Evolutionary conservation across 2,113 vertebrate species (phyloP).

Genomic region (Bettongia penicillata): DNA sequence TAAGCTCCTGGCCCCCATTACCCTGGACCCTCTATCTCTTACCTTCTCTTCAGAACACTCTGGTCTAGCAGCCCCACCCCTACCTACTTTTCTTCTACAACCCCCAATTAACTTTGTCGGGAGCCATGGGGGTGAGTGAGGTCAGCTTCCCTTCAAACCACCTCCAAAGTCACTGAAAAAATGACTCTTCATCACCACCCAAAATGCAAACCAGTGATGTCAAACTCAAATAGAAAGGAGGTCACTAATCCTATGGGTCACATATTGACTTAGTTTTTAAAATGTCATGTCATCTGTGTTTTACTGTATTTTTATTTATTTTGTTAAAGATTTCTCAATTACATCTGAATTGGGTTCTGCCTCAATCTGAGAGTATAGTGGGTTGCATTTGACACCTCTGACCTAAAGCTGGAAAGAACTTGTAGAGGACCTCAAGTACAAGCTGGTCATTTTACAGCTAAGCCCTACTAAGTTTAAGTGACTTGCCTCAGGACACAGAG

Average conservation of each 20-base stretch:
- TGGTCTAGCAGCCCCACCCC: not conserved
- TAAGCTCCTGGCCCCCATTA: not conserved
- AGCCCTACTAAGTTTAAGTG: not conserved
- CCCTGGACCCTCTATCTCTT: slow-evolving; percentile 16
- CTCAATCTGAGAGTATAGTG: not conserved
- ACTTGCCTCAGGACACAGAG: not conserved
- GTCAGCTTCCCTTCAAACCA: slow-evolving; percentile 58
- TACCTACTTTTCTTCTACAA: not conserved
- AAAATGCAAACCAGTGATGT: not conserved
- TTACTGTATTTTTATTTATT: not conserved
- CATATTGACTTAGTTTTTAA: not conserved
- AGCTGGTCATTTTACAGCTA: not conserved
- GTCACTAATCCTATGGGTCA: not conserved
- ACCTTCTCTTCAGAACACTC: slow-evolving; percentile 28
- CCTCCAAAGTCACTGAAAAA: slow-evolving; percentile 19
- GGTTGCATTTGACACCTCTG: not conserved
- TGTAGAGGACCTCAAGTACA: not conserved
- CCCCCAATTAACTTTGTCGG: slow-evolving; percentile 34
- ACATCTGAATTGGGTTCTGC: not conserved
- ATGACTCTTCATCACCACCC: not conserved
- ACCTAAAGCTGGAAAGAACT: not conserved
- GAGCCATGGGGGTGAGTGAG: slow-evolving; percentile 58
- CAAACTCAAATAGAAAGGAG: not conserved
- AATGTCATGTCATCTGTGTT: not conserved
- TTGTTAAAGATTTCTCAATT: not conserved